A percentile compares a stretch with the other conserved stretches of the same genome.
phyloP scores from a whole-genome alignment of 35 echinoderm and acorn worm species.

The Eucidaris tribuloides region DNA sequence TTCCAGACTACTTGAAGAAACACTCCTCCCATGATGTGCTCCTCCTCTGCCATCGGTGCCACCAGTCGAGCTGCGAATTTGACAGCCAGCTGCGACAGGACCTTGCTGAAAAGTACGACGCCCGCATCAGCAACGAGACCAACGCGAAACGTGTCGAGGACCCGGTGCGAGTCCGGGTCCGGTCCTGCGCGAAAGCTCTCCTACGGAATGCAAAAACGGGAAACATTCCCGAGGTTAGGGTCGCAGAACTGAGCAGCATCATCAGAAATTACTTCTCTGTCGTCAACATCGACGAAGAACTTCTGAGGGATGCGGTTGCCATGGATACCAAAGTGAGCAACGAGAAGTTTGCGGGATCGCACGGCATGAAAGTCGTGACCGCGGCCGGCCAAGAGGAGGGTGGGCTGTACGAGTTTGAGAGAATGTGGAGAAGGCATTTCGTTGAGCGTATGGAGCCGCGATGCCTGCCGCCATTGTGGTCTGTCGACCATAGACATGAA shows the following conservation, averaged over 20 bases:
- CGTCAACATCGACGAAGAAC: constrained; percentile 22
- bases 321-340: constrained; percentile 69
- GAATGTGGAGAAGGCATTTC: constrained; percentile 81
- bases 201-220: constrained; percentile 35
- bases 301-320: constrained; percentile 39
- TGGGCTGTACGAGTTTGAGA: constrained; percentile 82
- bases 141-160: constrained; percentile 64
- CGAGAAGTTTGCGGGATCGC: constrained; percentile 54
- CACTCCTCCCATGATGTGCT: constrained; percentile 96
- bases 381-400: constrained; percentile 12
- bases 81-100: constrained; percentile 54
- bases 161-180: constrained; percentile 26
- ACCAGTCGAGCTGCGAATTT: constrained; percentile 61
- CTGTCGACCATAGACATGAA: constrained; percentile 76
- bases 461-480: constrained; percentile 86
- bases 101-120: constrained; percentile 65
- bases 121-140: constrained; percentile 43
- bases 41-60: constrained; percentile 77
- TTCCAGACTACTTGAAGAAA: constrained; percentile 80
- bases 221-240: constrained; percentile 59
- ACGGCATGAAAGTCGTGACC: constrained; percentile 81
- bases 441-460: constrained; percentile 68
- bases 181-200: constrained; percentile 78
- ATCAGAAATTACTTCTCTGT: constrained; percentile 44
- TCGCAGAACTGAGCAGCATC: constrained; percentile 43